Conservation (phyloP, 1,140 invertebrate genomes). For the Ostrea edulis region DNA sequence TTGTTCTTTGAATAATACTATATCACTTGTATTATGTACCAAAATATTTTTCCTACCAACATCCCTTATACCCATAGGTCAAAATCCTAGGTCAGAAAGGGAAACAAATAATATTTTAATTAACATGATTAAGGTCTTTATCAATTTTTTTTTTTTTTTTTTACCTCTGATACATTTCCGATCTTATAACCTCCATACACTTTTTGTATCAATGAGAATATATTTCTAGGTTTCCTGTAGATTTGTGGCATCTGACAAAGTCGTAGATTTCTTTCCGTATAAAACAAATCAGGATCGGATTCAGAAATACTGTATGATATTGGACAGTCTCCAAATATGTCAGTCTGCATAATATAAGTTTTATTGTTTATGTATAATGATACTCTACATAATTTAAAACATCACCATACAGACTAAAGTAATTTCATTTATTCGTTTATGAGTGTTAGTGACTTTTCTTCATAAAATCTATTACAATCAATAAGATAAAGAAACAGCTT, state of each 20-base stretch:
- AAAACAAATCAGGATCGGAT: neutral
- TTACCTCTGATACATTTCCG: conserved; percentile 47
- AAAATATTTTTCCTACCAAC: neutral
- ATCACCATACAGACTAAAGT: neutral
- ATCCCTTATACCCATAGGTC: too few species aligned
- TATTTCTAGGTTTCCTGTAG: conserved; percentile 42
- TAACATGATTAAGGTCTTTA: too few species aligned
- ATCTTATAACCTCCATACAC: conserved; percentile 48
- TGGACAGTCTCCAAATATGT: conserved; percentile 49
- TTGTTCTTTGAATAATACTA: neutral
- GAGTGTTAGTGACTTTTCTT: too few species aligned
- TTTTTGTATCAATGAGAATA: conserved; percentile 52
- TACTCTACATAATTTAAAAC: neutral
- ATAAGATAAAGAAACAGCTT: neutral
- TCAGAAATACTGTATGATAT: conserved; percentile 19
- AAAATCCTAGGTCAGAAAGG: too few species aligned
- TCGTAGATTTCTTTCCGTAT: conserved; percentile 42
- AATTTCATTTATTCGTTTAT: too few species aligned
- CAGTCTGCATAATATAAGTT: conserved; percentile 35
- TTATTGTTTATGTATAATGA: neutral
- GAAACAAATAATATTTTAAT: too few species aligned
- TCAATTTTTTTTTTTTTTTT: too few species aligned
- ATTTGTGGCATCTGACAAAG: conserved; percentile 51
- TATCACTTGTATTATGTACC: neutral
- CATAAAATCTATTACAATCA: too few species aligned